Evolutionary conservation across 2,113 vertebrate species (phyloP).

Genomic region (Globicephala melas): DNA sequence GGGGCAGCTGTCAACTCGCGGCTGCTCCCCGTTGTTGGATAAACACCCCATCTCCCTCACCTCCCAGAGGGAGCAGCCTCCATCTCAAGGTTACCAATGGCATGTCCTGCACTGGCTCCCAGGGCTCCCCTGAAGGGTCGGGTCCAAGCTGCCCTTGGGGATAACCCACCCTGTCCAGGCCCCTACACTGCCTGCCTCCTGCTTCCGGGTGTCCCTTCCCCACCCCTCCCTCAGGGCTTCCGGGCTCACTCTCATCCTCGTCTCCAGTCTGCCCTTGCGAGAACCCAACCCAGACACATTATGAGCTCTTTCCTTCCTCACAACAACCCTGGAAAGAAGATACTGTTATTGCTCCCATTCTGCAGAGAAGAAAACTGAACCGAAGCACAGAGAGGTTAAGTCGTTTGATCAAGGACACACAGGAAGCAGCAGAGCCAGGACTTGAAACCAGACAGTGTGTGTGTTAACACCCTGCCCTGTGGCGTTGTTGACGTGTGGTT

Average conservation of each 20-base stretch:
- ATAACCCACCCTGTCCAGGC: rapidly evolving
- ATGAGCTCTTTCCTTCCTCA: neutral
- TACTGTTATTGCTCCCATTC: rapidly evolving
- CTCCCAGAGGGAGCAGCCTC: neutral
- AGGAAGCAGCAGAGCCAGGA: neutral
- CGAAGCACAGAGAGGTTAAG: neutral
- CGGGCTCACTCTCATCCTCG: neutral
- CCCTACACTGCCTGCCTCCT: neutral
- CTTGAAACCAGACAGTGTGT: neutral
- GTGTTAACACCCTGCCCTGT: rapidly evolving
- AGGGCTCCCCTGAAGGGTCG: rapidly evolving
- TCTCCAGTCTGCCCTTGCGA: neutral
- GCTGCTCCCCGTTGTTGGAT: rapidly evolving
- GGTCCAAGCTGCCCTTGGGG: rapidly evolving
- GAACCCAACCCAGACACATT: neutral
- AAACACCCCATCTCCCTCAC: neutral
- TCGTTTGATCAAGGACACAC: neutral
- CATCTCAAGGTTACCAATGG: neutral
- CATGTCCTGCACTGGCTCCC: rapidly evolving
- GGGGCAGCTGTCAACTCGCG: neutral
- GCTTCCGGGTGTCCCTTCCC: rapidly evolving
- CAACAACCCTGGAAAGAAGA: neutral
- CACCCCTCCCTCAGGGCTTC: rapidly evolving
- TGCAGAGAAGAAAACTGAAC: neutral
- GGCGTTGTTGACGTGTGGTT: rapidly evolving